Conservation (phyloP, 2,797 vertebrate species). For the Hafferia zeledoni region DNA sequence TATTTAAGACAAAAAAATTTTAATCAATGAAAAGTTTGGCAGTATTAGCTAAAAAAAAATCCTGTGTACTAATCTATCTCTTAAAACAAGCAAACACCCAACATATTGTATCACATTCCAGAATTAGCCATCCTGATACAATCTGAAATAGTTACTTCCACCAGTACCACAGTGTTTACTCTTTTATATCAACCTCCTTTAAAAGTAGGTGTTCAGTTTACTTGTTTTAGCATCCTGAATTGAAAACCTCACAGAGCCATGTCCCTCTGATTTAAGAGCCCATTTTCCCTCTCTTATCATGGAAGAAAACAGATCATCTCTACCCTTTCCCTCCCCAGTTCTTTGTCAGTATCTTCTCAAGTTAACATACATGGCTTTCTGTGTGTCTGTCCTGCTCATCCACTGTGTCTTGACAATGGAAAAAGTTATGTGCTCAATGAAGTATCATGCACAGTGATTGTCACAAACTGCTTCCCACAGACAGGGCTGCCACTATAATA, state of each 20-base stretch:
- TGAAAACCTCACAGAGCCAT: neutral
- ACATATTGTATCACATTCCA: neutral
- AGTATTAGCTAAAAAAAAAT: neutral
- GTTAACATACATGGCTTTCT: neutral
- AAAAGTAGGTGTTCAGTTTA: neutral
- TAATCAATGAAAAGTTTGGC: neutral
- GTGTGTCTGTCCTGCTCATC: accelerated
- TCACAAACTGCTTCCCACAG: neutral
- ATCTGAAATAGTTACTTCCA: neutral
- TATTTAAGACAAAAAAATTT: neutral
- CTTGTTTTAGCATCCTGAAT: neutral
- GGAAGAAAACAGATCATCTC: neutral
- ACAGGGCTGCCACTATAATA: neutral
- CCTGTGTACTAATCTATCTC: neutral
- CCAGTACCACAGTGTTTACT: neutral
- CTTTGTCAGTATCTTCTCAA: neutral
- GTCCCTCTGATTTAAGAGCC: neutral
- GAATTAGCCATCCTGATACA: neutral
- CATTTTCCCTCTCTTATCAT: neutral
- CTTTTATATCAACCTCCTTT: neutral
- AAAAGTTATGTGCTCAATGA: neutral
- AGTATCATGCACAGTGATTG: neutral
- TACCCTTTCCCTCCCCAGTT: neutral
- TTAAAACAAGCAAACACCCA: neutral
- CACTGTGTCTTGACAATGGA: neutral